Evolutionary conservation across 1,140 invertebrate genomes (phyloP).

Genomic region (Meloidogyne floridensis): DNA sequence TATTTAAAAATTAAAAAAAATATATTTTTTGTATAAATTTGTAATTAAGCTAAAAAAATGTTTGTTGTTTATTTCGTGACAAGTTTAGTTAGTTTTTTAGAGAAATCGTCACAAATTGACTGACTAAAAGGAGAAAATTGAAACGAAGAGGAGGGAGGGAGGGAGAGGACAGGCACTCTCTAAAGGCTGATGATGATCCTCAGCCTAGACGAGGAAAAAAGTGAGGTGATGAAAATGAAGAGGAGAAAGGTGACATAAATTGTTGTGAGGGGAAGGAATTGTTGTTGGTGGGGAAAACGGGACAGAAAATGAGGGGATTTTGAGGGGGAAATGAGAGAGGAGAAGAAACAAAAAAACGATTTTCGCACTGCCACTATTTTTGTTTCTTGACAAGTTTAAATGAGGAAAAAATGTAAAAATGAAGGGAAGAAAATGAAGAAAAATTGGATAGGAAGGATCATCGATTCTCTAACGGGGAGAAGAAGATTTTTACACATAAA

Average conservation of each 20-base stretch:
- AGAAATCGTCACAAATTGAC: slow-evolving; percentile 3
- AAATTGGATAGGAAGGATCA: background rate
- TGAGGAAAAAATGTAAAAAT: background rate
- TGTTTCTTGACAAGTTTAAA: background rate
- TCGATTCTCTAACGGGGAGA: background rate
- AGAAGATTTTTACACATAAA: no score
- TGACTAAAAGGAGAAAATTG: background rate
- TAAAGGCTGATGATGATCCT: background rate
- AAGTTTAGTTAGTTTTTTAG: background rate
- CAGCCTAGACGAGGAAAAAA: background rate
- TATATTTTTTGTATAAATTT: background rate
- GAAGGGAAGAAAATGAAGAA: background rate
- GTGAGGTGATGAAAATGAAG: background rate
- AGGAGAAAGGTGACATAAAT: background rate
- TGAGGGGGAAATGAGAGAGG: background rate
- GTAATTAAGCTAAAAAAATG: background rate
- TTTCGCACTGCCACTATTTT: background rate
- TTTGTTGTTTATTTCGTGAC: background rate
- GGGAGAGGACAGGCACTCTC: background rate
- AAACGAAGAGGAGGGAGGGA: background rate
- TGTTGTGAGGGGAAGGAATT: background rate
- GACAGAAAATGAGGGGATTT: background rate
- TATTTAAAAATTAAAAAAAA: background rate
- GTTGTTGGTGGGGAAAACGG: background rate
- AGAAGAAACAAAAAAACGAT: background rate